A percentile compares a stretch with the other conserved stretches of the same genome.
Conservation (phyloP, 2,888 invertebrate genomes). For the Rhagonycha fulva region DNA sequence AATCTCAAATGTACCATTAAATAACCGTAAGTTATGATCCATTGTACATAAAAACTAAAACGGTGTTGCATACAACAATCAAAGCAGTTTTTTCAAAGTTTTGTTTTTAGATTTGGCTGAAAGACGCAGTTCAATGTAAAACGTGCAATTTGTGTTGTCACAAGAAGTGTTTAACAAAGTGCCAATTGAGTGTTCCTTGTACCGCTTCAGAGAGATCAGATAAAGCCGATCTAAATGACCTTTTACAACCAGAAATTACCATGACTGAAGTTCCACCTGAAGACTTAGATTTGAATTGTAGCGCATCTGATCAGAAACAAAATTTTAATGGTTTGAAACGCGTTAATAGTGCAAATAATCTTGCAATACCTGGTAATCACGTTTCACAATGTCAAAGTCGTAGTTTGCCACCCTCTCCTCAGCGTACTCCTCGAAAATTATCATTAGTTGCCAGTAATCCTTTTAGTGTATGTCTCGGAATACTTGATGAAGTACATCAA, state of each 20-base stretch:
- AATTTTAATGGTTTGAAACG: conserved; percentile 61
- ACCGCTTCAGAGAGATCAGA: conserved; percentile 35
- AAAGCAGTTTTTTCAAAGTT: not conserved
- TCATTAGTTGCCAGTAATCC: conserved; percentile 65
- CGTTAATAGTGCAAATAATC: conserved; percentile 72
- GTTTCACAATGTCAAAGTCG: conserved; percentile 60
- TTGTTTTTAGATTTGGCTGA: conserved; percentile 83
- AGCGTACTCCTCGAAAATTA: conserved; percentile 73
- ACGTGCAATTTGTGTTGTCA: conserved; percentile 91
- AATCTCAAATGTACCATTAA: not conserved
- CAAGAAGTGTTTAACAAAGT: conserved; percentile 92
- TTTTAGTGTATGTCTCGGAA: conserved; percentile 59
- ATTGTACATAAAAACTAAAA: not conserved
- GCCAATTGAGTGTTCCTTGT: conserved; percentile 63
- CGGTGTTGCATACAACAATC: not conserved
- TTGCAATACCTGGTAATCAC: conserved; percentile 66
- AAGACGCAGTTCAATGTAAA: conserved; percentile 91
- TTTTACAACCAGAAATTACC: conserved; percentile 56
- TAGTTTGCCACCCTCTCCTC: conserved; percentile 77
- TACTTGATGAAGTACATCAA: conserved; percentile 50
- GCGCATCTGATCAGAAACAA: conserved; percentile 44
- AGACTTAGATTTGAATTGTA: conserved; percentile 35
- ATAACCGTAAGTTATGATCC: not conserved
- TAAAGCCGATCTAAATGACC: conserved; percentile 40
- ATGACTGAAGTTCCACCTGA: conserved; percentile 53